phyloP scores from a whole-genome alignment of 2,888 invertebrate genomes.

The Chalcis sispes region DNA sequence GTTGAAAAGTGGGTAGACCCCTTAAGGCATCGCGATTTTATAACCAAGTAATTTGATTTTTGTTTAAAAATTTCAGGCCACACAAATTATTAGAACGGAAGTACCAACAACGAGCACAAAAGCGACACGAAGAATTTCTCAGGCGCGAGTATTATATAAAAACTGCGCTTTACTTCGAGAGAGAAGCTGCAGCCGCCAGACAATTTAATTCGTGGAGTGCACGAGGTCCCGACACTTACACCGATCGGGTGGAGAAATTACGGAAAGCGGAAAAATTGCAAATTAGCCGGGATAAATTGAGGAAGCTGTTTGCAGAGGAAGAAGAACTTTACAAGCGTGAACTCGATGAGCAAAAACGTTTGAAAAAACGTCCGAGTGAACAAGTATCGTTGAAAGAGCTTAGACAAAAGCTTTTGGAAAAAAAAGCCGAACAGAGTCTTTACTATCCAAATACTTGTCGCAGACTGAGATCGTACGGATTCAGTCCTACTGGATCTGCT shows the following conservation, averaged over 20 bases:
- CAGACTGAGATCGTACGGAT: slow-evolving; percentile 41
- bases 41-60: background rate
- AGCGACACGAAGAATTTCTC: slow-evolving; percentile 66
- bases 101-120: slow-evolving; percentile 71
- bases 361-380: slow-evolving; percentile 51
- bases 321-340: slow-evolving; percentile 63
- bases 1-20: no score
- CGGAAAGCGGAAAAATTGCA: slow-evolving; percentile 63
- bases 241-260: slow-evolving; percentile 60
- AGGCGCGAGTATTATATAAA: slow-evolving; percentile 66
- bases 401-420: slow-evolving; percentile 64
- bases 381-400: slow-evolving; percentile 61
- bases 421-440: slow-evolving; percentile 66
- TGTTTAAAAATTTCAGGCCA: slow-evolving; percentile 51
- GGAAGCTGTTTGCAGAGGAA: slow-evolving; percentile 65
- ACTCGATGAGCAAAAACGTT: slow-evolving; percentile 57
- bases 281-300: slow-evolving; percentile 63
- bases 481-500: background rate
- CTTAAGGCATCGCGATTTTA: no score
- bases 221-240: slow-evolving; percentile 57
- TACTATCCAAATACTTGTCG: slow-evolving; percentile 65
- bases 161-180: slow-evolving; percentile 70
- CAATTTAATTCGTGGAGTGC: slow-evolving; percentile 70
- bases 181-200: slow-evolving; percentile 65
- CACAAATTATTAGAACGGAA: slow-evolving; percentile 67